Evolutionary conservation across 2,113 vertebrate genomes (phyloP), one percentile per base, ranked within the genome.

Genomic region (Excalfactoria chinensis): DNA sequence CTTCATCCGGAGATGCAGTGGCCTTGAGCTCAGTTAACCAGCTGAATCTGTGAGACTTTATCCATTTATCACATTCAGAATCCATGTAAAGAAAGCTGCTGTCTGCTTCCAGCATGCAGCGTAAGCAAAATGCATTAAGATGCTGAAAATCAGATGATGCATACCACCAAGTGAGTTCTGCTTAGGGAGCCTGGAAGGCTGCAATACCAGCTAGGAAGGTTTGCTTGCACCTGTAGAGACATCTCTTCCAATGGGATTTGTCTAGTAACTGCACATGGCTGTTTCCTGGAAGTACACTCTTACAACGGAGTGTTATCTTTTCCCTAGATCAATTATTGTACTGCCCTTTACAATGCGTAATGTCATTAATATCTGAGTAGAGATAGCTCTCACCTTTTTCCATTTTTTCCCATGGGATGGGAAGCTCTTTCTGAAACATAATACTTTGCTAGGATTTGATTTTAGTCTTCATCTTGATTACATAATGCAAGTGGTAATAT

Each of bases 371-470:
- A 88, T 63, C 32, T 49, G 26, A 53, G 21, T 66, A 6, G 25
- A 70, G 6, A 8, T 5, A 20, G 9, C 30, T 71, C 15, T 6
- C 30, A 63, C 8, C 30, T 60, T 51, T 25, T 90, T 55, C 30
- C 5, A 1, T 79, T 59, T 76, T 80, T 51, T 35, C 30, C 28
- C 10, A 18, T 30, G 6, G 13, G 16, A 49, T 53, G 17, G 46
- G 48, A 76, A 71, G 13, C 30, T 12, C 3, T 64, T 25, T 0
- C 0, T 1, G 1, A 71, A 58, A 4, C 16, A 15, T 13, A 49
- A 6, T n/a, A 4, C 8, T n/a, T 62, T 84, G 4, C 15, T 69
- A 84, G 5, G 4, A 16, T 74, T 70, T 81, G 26, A 13, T 74
- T 90, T 78, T 56, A 60, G 7, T 63, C 8, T 7, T 88, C 19